Percentiles rank a stretch among this genome's conserved stretches.
These are phyloP conservation scores for Loriculus beryllinus DNA, from an alignment of 2,797 vertebrate genomes.

Conservation along the genomic window DNA sequence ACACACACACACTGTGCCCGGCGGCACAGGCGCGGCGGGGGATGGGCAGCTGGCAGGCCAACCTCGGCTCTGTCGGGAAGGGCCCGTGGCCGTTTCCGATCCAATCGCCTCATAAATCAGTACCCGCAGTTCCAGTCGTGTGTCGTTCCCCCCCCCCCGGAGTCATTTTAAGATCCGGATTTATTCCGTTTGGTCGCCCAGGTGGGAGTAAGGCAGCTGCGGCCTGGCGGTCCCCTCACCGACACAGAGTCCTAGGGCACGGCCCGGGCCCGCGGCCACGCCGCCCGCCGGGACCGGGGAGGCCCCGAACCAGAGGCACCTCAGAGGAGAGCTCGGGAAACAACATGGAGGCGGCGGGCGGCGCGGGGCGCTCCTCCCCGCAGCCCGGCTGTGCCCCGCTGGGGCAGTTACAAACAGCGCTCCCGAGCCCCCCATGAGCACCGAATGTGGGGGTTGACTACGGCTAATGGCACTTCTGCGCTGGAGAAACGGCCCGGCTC, in stretches of 20 bases:
- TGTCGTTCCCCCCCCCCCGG: accelerated
- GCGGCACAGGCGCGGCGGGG: too few relatives aligned
- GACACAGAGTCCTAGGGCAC: background rate
- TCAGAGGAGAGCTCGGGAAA: background rate
- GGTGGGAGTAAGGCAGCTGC: too few relatives aligned
- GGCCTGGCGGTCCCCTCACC: background rate
- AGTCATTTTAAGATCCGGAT: background rate
- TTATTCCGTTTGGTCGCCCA: too few relatives aligned
- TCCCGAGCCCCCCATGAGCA: background rate
- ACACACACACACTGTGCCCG: too few relatives aligned
- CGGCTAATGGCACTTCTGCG: accelerated
- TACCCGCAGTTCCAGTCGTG: too few relatives aligned
- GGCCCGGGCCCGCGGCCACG: background rate
- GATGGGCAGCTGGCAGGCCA: too few relatives aligned
- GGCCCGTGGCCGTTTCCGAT: background rate
- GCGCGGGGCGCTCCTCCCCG: background rate
- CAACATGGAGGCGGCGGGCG: background rate
- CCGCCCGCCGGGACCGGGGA: background rate
- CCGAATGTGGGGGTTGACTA: background rate
- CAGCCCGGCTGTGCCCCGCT: background rate
- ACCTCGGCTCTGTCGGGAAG: too few relatives aligned
- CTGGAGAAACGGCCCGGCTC: background rate
- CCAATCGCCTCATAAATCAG: background rate
- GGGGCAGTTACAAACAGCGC: background rate
- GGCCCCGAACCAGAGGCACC: background rate